phyloP scores from a whole-genome alignment of 2,113 vertebrate species.

The Pandion haliaetus region DNA sequence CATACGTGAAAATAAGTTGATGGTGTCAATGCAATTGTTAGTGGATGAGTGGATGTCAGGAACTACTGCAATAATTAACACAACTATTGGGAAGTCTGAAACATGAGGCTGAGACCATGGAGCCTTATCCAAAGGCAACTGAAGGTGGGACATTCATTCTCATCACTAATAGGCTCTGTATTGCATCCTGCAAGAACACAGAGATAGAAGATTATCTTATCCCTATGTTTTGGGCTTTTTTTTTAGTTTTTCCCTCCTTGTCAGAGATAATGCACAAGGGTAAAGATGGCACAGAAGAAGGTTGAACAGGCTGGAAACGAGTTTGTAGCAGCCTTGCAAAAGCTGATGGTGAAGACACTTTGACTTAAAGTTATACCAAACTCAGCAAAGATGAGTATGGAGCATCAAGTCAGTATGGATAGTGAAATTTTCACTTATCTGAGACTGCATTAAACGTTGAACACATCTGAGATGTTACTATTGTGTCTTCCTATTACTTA shows the following conservation, averaged over 20 bases:
- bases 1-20: neutral
- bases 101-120: neutral
- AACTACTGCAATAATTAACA: neutral
- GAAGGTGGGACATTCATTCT: neutral
- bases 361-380: neutral
- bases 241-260: neutral
- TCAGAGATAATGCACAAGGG: neutral
- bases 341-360: neutral
- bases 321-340: neutral
- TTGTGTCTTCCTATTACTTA: neutral
- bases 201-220: neutral
- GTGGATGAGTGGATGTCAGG: conserved; percentile 7
- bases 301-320: neutral
- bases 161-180: neutral
- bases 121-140: neutral
- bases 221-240: neutral
- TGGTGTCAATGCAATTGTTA: neutral
- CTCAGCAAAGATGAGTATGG: neutral
- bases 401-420: neutral
- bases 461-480: neutral
- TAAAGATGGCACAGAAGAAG: neutral
- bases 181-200: neutral
- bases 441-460: neutral
- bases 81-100: neutral
- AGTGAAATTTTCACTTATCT: neutral